Percentiles rank a stretch among this genome's conserved stretches.
Evolutionary conservation across 2,797 vertebrate species (phyloP).

Genomic region (Propithecus deckenii): DNA sequence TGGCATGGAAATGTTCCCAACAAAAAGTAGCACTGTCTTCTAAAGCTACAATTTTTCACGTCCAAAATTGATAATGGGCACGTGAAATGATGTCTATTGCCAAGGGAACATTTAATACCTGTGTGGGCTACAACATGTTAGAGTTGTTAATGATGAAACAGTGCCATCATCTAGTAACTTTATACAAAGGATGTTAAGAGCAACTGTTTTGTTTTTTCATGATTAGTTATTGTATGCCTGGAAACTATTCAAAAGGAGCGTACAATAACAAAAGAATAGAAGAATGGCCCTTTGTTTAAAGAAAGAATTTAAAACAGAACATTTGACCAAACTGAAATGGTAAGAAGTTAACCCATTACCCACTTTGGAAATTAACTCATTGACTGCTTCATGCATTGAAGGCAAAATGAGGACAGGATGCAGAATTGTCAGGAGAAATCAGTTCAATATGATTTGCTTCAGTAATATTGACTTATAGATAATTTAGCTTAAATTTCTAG

Average conservation of each 20-base stretch:
- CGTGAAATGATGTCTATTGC: neutral
- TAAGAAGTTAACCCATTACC: conserved; percentile 52
- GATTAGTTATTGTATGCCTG: conserved; percentile 60
- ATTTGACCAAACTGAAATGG: conserved; percentile 57
- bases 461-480: neutral
- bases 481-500: conserved; percentile 3
- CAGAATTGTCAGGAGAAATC: conserved; percentile 1
- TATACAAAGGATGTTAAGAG: conserved; percentile 37
- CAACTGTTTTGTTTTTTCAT: conserved; percentile 8
- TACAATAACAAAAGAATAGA: conserved; percentile 49
- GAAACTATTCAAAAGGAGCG: conserved; percentile 55
- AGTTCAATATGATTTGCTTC: neutral
- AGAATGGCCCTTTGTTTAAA: conserved; percentile 68
- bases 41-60: neutral
- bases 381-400: neutral
- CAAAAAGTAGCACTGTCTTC: conserved; percentile 14
- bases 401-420: neutral
- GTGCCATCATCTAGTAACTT: neutral
- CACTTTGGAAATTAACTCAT: conserved; percentile 23
- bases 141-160: neutral
- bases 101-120: neutral
- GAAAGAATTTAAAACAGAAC: conserved; percentile 61
- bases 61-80: conserved; percentile 27
- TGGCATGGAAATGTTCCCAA: neutral
- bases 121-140: neutral